Evolutionary conservation across 2,888 invertebrate species (phyloP).

Genomic region (Bhutanitis thaidina): DNA sequence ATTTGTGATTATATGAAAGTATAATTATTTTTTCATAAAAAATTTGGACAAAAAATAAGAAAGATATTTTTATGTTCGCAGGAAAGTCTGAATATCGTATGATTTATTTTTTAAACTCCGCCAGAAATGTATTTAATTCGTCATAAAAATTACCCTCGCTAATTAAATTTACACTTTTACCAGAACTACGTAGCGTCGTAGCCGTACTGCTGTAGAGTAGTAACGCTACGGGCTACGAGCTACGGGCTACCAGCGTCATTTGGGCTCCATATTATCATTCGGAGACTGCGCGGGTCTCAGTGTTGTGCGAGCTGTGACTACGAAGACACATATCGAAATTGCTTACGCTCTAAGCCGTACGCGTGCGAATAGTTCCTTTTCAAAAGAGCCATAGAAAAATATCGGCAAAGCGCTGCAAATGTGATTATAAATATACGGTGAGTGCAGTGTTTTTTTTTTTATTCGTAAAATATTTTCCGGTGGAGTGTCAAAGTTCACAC

Average conservation of each 20-base stretch:
- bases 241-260: slow-evolving; percentile 30
- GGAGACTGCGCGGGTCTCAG: slow-evolving; percentile 72
- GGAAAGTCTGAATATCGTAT: no score
- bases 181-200: slow-evolving; percentile 19
- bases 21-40: no score
- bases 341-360: slow-evolving; percentile 28
- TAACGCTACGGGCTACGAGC: slow-evolving; percentile 25
- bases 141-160: not conserved
- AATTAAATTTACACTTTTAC: slow-evolving; percentile 7
- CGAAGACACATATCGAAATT: slow-evolving; percentile 36
- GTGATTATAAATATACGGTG: slow-evolving; percentile 52
- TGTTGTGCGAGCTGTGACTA: slow-evolving; percentile 45
- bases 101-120: no score
- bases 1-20: no score
- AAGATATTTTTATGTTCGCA: no score
- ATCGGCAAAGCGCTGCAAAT: slow-evolving; percentile 39
- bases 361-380: slow-evolving; percentile 34
- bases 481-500: slow-evolving; percentile 23
- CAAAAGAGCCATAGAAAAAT: slow-evolving; percentile 23
- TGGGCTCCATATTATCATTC: slow-evolving; percentile 45
- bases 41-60: no score
- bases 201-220: slow-evolving; percentile 22
- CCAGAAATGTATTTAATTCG: no score
- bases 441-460: slow-evolving; percentile 42
- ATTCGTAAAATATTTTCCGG: slow-evolving; percentile 1